Evolutionary conservation across 23 tunicate species (phyloP).

Genomic region (Halocynthia roretzi): DNA sequence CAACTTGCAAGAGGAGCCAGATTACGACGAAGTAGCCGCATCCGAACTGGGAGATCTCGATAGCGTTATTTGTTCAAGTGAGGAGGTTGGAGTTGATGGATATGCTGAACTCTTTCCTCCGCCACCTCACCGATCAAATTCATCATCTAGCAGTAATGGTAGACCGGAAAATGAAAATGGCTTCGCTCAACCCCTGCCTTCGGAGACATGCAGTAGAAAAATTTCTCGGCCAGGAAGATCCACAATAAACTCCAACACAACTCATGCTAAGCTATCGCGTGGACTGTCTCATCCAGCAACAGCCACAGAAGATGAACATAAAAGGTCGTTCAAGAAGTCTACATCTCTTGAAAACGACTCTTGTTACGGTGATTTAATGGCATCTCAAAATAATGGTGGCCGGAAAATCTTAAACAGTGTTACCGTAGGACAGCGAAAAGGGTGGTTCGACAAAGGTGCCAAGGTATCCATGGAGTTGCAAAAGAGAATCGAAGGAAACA

Average conservation of each 20-base stretch:
- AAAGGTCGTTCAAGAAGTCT: background rate
- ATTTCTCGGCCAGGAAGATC: background rate
- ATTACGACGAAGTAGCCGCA: constrained; percentile 54
- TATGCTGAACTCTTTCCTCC: background rate
- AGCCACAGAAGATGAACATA: background rate
- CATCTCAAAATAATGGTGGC: background rate
- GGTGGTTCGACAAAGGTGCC: constrained; percentile 42
- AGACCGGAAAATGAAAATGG: background rate
- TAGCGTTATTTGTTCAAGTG: constrained; percentile 14
- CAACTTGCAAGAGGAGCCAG: constrained; percentile 31
- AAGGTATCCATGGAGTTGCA: constrained; percentile 42
- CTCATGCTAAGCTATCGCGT: background rate
- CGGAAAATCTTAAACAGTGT: background rate
- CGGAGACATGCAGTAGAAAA: background rate
- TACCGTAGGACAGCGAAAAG: constrained; percentile 54
- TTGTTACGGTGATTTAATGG: background rate
- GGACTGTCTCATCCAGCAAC: background rate
- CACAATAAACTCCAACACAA: background rate
- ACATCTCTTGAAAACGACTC: background rate
- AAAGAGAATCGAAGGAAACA: constrained; percentile 40
- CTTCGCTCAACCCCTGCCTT: too few relatives aligned
- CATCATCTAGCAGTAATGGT: background rate
- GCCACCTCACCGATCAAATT: background rate
- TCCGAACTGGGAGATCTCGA: constrained; percentile 32
- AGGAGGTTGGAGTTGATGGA: constrained; percentile 51